Evolutionary conservation across 2,888 invertebrate species (phyloP).

Genomic region (Xestobium rufovillosum): DNA sequence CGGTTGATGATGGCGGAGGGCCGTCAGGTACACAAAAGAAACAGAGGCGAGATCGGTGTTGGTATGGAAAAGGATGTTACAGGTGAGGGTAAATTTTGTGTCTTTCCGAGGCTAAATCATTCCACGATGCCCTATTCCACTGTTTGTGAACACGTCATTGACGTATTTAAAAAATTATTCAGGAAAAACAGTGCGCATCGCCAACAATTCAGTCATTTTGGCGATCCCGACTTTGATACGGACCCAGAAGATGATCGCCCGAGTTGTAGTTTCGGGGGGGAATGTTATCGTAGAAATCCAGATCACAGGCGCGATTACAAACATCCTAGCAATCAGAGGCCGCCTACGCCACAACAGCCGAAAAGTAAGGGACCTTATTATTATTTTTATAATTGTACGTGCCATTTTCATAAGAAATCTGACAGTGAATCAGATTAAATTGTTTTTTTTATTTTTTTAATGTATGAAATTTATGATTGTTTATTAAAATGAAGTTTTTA

Average conservation of each 20-base stretch:
- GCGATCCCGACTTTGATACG: conserved; percentile 52
- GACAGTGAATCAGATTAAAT: conserved; percentile 22
- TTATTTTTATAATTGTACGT: not conserved
- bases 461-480: not conserved
- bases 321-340: conserved; percentile 36
- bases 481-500: not conserved
- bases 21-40: conserved; percentile 8
- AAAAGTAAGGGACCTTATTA: conserved; percentile 5
- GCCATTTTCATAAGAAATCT: conserved; percentile 18
- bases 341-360: conserved; percentile 24
- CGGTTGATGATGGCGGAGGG: not conserved
- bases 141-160: not conserved
- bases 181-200: conserved; percentile 57
- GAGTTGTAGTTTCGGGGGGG: conserved; percentile 51
- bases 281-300: conserved; percentile 51
- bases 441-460: conserved; percentile 10
- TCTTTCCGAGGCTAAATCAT: no score
- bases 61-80: conserved; percentile 57
- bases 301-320: conserved; percentile 50
- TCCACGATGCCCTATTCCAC: no score
- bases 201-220: conserved; percentile 55
- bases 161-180: no score
- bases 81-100: conserved; percentile 50
- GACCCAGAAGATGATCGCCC: conserved; percentile 42
- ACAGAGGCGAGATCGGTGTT: conserved; percentile 48